Percentiles rank a stretch among this genome's conserved stretches.
phyloP scores from a whole-genome alignment of 2,113 vertebrate genomes.

The Aplodontia rufa region DNA sequence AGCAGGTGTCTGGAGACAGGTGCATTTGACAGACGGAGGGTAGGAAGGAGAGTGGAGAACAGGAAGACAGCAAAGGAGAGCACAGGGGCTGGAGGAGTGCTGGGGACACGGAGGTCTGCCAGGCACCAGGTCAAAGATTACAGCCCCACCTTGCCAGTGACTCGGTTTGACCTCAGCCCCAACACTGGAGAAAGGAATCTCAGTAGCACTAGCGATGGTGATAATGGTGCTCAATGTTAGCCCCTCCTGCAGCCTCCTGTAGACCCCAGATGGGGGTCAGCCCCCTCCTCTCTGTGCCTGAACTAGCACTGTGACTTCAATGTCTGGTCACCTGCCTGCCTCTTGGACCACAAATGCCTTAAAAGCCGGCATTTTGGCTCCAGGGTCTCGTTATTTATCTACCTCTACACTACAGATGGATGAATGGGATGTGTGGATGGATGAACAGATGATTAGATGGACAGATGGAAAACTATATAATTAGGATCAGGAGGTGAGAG shows the following conservation, averaged over 20 bases:
- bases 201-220: too few species aligned
- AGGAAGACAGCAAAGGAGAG: not conserved
- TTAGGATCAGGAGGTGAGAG: not conserved
- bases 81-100: not conserved
- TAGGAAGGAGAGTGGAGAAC: not conserved
- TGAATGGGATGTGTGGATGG: too few species aligned
- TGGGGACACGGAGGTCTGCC: not conserved
- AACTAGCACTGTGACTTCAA: not conserved
- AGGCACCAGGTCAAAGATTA: not conserved
- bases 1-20: not conserved
- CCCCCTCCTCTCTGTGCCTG: not conserved
- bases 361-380: not conserved
- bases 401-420: not conserved
- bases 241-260: not conserved
- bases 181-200: not conserved
- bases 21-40: not conserved
- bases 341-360: not conserved
- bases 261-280: not conserved
- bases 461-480: not conserved
- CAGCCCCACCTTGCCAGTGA: not conserved
- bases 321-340: not conserved
- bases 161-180: not conserved
- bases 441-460: not conserved
- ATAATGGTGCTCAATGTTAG: fast-evolving
- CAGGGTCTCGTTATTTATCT: not conserved